Conservation (phyloP, 2,888 invertebrate genomes). For the Biston betularia region DNA sequence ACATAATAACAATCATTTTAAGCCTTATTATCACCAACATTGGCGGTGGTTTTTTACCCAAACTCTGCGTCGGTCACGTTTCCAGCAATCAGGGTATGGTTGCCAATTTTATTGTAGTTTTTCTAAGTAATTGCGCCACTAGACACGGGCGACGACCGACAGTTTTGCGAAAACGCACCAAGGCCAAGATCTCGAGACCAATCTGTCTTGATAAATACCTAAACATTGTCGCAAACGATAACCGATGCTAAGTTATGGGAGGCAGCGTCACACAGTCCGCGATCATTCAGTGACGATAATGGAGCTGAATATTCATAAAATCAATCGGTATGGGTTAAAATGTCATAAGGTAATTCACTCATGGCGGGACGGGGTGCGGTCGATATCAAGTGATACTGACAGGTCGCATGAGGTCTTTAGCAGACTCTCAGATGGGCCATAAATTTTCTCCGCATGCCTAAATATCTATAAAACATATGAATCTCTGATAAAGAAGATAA, state of each 20-base stretch:
- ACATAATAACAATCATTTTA: not conserved
- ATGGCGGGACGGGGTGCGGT: too few species aligned
- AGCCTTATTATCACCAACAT: not conserved
- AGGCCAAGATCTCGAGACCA: slow-evolving; percentile 78
- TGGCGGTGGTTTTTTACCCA: not conserved
- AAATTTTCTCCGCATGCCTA: too few species aligned
- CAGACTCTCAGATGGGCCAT: too few species aligned
- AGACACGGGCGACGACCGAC: slow-evolving; percentile 65
- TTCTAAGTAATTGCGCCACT: slow-evolving; percentile 52
- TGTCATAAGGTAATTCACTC: too few species aligned
- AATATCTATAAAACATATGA: too few species aligned
- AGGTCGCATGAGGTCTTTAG: too few species aligned
- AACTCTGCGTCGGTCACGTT: slow-evolving; percentile 61
- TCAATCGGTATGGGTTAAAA: not conserved
- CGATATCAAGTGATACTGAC: too few species aligned
- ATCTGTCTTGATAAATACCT: slow-evolving; percentile 63
- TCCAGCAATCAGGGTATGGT: slow-evolving; percentile 58
- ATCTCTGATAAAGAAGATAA: too few species aligned
- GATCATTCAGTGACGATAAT: not conserved
- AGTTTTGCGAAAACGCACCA: slow-evolving; percentile 75
- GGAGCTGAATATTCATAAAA: not conserved
- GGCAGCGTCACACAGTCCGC: not conserved
- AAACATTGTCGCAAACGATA: slow-evolving; percentile 24
- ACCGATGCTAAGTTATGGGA: slow-evolving; percentile 1
- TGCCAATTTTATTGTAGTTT: slow-evolving; percentile 57